Percentiles rank a stretch among this genome's conserved stretches.
Conservation (phyloP, 2,797 vertebrate species). For the Crypturellus tataupa region DNA sequence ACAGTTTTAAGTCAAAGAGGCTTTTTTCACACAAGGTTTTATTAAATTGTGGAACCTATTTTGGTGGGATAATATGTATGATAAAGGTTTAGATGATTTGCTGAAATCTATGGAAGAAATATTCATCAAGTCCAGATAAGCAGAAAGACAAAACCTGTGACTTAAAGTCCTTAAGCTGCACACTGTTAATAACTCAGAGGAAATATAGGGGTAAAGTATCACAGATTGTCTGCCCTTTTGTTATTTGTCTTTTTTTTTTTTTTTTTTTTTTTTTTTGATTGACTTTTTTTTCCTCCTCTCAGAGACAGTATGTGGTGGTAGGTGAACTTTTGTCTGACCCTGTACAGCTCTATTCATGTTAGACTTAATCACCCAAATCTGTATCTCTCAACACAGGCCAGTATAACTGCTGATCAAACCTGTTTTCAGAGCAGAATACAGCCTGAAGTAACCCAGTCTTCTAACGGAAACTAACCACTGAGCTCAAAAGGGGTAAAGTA, state of each 20-base stretch:
- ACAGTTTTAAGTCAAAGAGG: background rate
- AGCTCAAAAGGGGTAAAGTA: conserved; percentile 20
- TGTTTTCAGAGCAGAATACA: conserved; percentile 25
- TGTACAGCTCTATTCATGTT: background rate
- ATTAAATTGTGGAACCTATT: background rate
- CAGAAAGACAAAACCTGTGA: background rate
- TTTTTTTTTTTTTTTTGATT: background rate
- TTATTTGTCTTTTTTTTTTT: too few species aligned
- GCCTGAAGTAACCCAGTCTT: conserved; percentile 24
- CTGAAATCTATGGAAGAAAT: background rate
- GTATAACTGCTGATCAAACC: conserved; percentile 4
- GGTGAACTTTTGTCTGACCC: conserved; percentile 15
- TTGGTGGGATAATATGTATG: accelerated
- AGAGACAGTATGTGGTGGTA: background rate
- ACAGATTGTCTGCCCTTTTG: background rate
- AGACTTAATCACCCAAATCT: conserved; percentile 41
- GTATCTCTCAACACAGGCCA: background rate
- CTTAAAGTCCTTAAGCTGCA: background rate
- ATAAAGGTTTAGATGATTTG: background rate
- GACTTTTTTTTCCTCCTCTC: background rate
- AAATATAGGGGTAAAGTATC: background rate
- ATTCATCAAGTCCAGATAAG: conserved; percentile 9
- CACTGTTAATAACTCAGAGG: background rate
- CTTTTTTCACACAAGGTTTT: background rate
- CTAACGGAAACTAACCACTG: conserved; percentile 36